Evolutionary conservation across 1,140 invertebrate species (phyloP), one percentile per base, ranked within the genome.

Genomic region (Listronotus bonariensis): DNA sequence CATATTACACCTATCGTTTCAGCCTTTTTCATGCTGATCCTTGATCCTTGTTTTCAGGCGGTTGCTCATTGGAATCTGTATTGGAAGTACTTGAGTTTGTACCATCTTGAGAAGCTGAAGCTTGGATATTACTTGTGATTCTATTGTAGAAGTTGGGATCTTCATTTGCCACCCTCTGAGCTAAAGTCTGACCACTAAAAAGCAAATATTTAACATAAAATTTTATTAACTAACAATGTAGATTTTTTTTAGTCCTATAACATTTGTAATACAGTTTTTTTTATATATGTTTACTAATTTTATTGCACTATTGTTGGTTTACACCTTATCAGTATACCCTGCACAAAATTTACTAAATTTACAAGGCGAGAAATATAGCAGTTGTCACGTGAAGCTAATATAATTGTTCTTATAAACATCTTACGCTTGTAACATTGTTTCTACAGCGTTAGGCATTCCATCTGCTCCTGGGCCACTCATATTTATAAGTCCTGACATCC

Each of bases 341-440:
- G n/a, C n/a, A n/a, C n/a, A n/a, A n/a, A n/a, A n/a, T n/a, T n/a
- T n/a, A n/a, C n/a, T n/a, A n/a, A n/a, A n/a, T n/a, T n/a, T n/a
- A n/a, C n/a, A n/a, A n/a, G n/a, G n/a, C n/a, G n/a, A n/a, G n/a
- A n/a, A n/a, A n/a, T n/a, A n/a, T n/a, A n/a, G n/a, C 20, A 26
- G 2, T 26, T 26, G 20, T 26, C 20, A 26, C 20, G 1, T 26
- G 5, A 26, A 26, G 20, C 20, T 49, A 18, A 20, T 49, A 32
- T 54, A n/a, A n/a, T n/a, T 54, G 26, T 3, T 46, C 26, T 58
- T 20, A 14, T 20, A 26, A 34, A 40, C 58, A 52, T 79, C 79
- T 80, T 81, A 85, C 81, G 80, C 82, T 77, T 82, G 80, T 48
- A 86, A 72, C 59, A 85, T 77, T 12, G 78, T 76, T 53, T 81